Conservation (phyloP, 2,888 invertebrate genomes). For the Ectemnius cavifrons region DNA sequence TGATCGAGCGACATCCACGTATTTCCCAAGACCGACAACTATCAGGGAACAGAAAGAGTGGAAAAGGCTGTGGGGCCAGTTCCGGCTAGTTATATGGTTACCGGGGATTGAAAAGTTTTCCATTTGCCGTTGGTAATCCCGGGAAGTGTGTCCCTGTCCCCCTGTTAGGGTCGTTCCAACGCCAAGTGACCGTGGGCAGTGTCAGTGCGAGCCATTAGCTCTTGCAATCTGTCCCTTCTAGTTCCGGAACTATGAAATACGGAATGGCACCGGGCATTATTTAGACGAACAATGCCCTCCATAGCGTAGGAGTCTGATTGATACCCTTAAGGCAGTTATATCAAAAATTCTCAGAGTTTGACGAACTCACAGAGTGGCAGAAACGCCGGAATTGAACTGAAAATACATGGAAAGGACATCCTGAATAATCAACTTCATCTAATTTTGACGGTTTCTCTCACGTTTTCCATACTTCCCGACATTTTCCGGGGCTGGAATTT, state of each 20-base stretch:
- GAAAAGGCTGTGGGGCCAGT: too few relatives aligned
- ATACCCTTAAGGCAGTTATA: background rate
- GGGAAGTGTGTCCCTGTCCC: slow-evolving; percentile 32
- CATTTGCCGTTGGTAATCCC: slow-evolving; percentile 56
- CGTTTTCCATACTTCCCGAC: too few relatives aligned
- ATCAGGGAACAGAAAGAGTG: background rate
- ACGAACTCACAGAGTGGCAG: too few relatives aligned
- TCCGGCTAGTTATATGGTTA: slow-evolving; percentile 28
- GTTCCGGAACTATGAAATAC: slow-evolving; percentile 31
- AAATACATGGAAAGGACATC: too few relatives aligned
- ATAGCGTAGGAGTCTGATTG: slow-evolving; percentile 19
- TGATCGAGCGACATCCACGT: too few relatives aligned
- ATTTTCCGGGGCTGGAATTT: too few relatives aligned
- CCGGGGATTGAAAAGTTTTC: slow-evolving; percentile 49
- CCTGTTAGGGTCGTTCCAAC: slow-evolving; percentile 47
- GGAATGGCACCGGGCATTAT: slow-evolving; percentile 29
- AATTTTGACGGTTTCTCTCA: too few relatives aligned
- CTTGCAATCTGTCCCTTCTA: slow-evolving; percentile 39
- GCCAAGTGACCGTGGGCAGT: slow-evolving; percentile 48
- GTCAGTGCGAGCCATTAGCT: slow-evolving; percentile 49
- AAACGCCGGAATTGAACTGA: too few relatives aligned
- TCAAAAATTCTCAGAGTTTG: too few relatives aligned
- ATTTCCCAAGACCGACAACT: too few relatives aligned
- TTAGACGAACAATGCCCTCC: slow-evolving; percentile 34
- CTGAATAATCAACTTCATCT: too few relatives aligned